Conservation (phyloP, 2,888 invertebrate genomes). For the Camponotus fellah region DNA sequence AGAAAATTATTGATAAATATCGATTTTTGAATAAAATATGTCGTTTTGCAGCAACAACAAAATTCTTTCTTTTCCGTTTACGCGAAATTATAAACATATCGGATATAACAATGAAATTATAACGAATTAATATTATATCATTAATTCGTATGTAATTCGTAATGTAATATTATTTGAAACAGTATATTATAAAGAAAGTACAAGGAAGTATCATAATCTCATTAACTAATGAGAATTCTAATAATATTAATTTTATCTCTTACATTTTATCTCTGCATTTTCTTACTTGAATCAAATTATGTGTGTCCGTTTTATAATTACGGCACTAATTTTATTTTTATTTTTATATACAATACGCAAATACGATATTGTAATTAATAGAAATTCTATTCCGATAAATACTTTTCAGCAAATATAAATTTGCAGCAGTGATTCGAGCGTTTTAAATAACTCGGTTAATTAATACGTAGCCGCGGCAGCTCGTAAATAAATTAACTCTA, state of each 20-base stretch:
- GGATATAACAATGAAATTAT: conserved; percentile 28
- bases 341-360: not conserved
- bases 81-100: not conserved
- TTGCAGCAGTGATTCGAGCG: not conserved
- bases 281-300: conserved; percentile 9
- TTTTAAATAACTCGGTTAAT: conserved; percentile 20
- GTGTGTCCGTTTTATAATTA: not conserved
- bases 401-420: not conserved
- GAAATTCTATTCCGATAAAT: not conserved
- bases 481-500: conserved; percentile 20
- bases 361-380: conserved; percentile 13
- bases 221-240: conserved; percentile 16
- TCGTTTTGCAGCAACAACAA: not conserved
- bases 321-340: not conserved
- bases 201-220: conserved; percentile 3
- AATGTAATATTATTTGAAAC: not conserved
- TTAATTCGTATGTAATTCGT: too few relatives aligned
- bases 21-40: too few relatives aligned
- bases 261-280: not conserved
- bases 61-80: not conserved
- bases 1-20: too few relatives aligned
- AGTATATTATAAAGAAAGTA: too few relatives aligned
- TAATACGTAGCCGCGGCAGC: not conserved
- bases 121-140: not conserved
- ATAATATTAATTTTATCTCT: conserved; percentile 17